Percentiles rank a stretch among this genome's conserved stretches.
These are phyloP conservation scores for Alexandromys fortis DNA, from an alignment of 2,113 vertebrate species.

Conservation along the genomic window DNA sequence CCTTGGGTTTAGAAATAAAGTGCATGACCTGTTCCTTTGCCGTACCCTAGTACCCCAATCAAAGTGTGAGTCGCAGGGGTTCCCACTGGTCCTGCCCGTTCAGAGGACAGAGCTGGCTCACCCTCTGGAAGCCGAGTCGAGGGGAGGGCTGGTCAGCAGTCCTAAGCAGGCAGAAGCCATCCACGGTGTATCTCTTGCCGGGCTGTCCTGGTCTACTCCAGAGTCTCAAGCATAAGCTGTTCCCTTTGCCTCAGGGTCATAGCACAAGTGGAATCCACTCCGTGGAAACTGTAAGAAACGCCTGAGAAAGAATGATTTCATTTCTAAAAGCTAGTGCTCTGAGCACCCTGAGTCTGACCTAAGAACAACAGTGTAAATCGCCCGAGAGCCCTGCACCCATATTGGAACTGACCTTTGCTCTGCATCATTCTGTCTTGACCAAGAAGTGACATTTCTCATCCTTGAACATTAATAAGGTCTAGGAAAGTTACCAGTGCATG, in stretches of 20 bases:
- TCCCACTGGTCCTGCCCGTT: constrained; percentile 61
- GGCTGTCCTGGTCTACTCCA: background rate
- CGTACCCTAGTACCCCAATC: constrained; percentile 69
- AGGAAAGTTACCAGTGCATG: background rate
- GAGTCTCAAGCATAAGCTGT: background rate
- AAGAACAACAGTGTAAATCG: background rate
- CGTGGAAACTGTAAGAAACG: background rate
- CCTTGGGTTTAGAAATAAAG: constrained; percentile 71
- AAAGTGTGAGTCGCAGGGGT: constrained; percentile 53
- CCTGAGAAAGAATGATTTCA: background rate
- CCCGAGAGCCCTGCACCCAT: background rate
- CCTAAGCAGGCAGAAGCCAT: background rate
- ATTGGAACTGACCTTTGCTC: background rate
- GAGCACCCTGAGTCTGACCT: background rate
- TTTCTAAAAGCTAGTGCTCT: constrained; percentile 7
- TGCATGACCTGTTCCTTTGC: constrained; percentile 82
- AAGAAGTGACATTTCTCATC: background rate
- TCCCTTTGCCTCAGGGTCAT: background rate
- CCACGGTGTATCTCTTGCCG: background rate
- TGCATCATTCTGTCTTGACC: background rate
- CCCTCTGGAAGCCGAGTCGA: constrained; percentile 50
- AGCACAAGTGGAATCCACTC: background rate
- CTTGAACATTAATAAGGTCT: background rate
- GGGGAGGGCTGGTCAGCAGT: background rate
- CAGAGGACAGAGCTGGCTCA: constrained; percentile 60